Base-by-base conservation (phyloP, 2,797 vertebrate species). In the Peromyscus aztecus region DNA sequence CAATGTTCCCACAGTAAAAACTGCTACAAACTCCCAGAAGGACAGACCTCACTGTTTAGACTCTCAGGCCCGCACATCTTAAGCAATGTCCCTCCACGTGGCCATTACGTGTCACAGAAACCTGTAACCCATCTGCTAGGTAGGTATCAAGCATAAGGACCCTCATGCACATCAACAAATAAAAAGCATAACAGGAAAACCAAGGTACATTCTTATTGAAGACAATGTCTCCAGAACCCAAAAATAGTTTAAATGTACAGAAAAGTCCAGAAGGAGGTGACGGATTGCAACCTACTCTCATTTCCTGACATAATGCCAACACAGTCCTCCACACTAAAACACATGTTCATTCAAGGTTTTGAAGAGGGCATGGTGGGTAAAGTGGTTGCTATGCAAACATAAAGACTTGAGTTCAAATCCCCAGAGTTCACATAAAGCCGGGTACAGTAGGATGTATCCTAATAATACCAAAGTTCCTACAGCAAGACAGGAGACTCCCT, bases 41-140 rank as follows among this genome's bases (percentile, higher is more conserved):
- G 16, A 43, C n/a, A 49, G 46, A 71, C 46, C 21, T 94, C 73
- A 52, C 63, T n/a, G 23, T 19, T 49, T 55, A 69, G 37, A 89
- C 77, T 89, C 89, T 87, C 13, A 80, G 77, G 31, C 43, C 78
- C 59, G 90, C 43, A 83, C n/a, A 69, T 52, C 49, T 40, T 73
- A 23, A 84, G 75, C 61, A 78, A 75, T 61, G 69, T 71, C 57
- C 40, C 69, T 4, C 63, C 69, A 61, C 2, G 4, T 86, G 65
- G 40, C 81, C 52, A 77, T 4, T 55, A 24, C 34, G 24, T 46
- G 69, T 57, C 81, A 89, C 77, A 90, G 78, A 96, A 96, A 92
- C 40, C 46, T 84, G 40, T 73, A 85, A 90, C 49, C 89, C 43
- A 90, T 76, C 82, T 81, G 63, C 4, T n/a, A 17, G n/a, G 13